These are phyloP conservation scores for Chromobotia macracanthus DNA, from an alignment of 2,797 vertebrate genomes.

Conservation along the genomic window DNA sequence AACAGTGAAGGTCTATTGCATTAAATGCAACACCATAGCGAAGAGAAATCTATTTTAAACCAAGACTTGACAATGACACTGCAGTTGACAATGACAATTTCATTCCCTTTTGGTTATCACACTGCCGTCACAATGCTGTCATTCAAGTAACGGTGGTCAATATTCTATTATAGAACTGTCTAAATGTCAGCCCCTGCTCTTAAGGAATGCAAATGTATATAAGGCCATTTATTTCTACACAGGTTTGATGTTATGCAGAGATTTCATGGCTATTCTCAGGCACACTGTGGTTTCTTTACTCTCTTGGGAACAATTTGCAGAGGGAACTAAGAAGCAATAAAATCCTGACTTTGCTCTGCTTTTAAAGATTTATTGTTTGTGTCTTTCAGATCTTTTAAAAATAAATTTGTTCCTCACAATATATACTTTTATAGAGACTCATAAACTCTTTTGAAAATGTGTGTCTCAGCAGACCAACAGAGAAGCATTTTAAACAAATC, in stretches of 20 bases:
- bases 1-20: slow-evolving; percentile 58
- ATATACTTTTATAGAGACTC: slow-evolving; percentile 19
- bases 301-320: slow-evolving; percentile 27
- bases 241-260: slow-evolving; percentile 1
- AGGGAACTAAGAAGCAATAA: slow-evolving; percentile 18
- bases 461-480: slow-evolving; percentile 28
- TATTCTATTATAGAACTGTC: slow-evolving; percentile 63
- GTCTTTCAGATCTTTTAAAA: slow-evolving; percentile 17
- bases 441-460: slow-evolving; percentile 17
- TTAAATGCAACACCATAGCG: slow-evolving; percentile 55
- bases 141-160: slow-evolving; percentile 60
- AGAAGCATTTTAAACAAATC: slow-evolving; percentile 2
- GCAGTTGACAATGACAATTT: slow-evolving; percentile 61
- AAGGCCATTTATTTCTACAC: not conserved
- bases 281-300: slow-evolving; percentile 7
- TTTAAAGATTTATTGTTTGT: slow-evolving; percentile 37
- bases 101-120: slow-evolving; percentile 61
- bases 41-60: slow-evolving; percentile 56
- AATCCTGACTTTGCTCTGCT: slow-evolving; percentile 7
- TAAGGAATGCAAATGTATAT: slow-evolving; percentile 14
- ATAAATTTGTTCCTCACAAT: slow-evolving; percentile 28
- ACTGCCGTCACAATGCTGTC: slow-evolving; percentile 59
- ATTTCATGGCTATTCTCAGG: slow-evolving; percentile 14
- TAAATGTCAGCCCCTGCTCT: slow-evolving; percentile 46
- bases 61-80: slow-evolving; percentile 55